Evolutionary conservation across 37 sponge, comb jelly and placozoan species (phyloP), one percentile per base, ranked within the genome.

Genomic region (Trichoplax adhaerens): DNA sequence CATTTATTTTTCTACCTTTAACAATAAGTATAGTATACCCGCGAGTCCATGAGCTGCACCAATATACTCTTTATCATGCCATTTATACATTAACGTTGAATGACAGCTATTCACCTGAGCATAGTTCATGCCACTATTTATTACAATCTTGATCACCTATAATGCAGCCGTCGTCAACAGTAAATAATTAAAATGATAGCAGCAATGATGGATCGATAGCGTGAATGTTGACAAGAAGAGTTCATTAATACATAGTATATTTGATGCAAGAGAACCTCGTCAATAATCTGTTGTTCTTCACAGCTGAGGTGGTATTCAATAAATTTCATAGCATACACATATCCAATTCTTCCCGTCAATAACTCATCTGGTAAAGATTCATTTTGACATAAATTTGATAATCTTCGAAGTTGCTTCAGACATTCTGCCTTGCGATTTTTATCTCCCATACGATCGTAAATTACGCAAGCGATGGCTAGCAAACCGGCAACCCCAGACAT

Each of bases 21-120:
- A 68, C 52, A 95, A 72, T 1, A 83, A 57, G 52, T 77, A 74
- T 46, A 85, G 62, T 10, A 95, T 95, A 5, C 97, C 97, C 52
- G 84, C 78, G 10, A 91, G 66, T 1, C 97, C 97, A 80, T 95
- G 97, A 0, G 97, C 97, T 58, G 92, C 97, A 68, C 97, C 97
- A 54, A 91, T 55, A 77, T 95, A 95, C 55, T 83, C 77, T 62
- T 81, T 87, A 29, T 71, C 83, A 55, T 95, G 91, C 97, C 97
- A 95, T 3, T 81, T 82, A 82, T 85, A 95, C 81, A 87, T 78
- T 48, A 95, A 29, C 29, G 29, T 29, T 29, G 29, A 29, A 29
- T 29, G 29, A 29, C 29, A 29, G 29, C 29, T 29, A 29, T 29
- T 29, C 29, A 29, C 29, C 29, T 29, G 80, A 47, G 97, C 83